These are phyloP conservation scores for Zygothrica quintamaculata DNA, from an alignment of 2,888 invertebrate species.

Conservation along the genomic window DNA sequence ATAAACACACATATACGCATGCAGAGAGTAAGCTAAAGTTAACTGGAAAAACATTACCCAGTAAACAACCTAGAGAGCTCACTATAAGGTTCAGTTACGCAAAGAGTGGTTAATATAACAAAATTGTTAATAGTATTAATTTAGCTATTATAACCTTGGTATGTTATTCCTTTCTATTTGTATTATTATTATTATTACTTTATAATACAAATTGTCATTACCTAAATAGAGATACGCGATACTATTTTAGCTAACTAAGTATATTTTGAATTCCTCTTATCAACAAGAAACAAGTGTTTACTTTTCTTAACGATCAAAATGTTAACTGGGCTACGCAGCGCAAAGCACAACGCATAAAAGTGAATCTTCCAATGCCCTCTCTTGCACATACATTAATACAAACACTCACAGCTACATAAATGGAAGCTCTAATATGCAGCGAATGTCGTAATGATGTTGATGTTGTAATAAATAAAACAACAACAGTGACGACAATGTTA, in stretches of 20 bases:
- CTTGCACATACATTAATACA: constrained; percentile 32
- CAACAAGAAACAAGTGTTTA: neutral
- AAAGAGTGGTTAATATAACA: constrained; percentile 2
- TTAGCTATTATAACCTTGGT: neutral
- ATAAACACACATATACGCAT: constrained; percentile 59
- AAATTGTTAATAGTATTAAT: too few species aligned
- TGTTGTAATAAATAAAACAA: constrained; percentile 72
- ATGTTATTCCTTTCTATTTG: neutral
- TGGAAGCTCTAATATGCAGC: constrained; percentile 58
- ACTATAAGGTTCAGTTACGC: constrained; percentile 38
- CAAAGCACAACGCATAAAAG: constrained; percentile 61
- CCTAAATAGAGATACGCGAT: too few species aligned
- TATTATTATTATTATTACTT: constrained; percentile 9
- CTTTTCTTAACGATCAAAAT: constrained; percentile 23
- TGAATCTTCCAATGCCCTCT: constrained; percentile 63
- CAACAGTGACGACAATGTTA: constrained; percentile 55
- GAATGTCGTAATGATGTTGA: constrained; percentile 77
- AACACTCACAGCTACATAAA: constrained; percentile 40
- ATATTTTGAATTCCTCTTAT: neutral
- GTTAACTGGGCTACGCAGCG: constrained; percentile 48
- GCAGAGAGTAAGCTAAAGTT: constrained; percentile 43
- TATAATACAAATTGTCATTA: too few species aligned
- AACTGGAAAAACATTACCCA: constrained; percentile 77
- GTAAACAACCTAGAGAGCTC: constrained; percentile 27
- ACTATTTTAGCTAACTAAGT: too few species aligned